Evolutionary conservation across 2,888 invertebrate species (phyloP).

Genomic region (Rhogogaster chlorosoma): DNA sequence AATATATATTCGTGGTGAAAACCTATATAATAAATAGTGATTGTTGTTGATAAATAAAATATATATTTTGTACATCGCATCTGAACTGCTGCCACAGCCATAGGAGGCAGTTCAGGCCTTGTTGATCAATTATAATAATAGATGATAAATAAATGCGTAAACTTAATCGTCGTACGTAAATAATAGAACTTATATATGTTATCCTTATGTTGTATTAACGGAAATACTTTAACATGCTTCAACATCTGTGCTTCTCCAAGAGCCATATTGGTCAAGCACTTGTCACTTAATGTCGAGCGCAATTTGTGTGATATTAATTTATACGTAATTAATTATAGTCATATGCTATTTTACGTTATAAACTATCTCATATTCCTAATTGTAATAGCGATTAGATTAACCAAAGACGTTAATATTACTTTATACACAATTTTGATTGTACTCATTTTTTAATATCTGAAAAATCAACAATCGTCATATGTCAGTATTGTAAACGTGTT

Average conservation of each 20-base stretch:
- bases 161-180: neutral
- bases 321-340: constrained; percentile 18
- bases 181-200: constrained; percentile 8
- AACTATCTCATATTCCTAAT: constrained; percentile 2
- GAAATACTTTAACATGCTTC: constrained; percentile 7
- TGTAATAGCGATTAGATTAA: neutral
- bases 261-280: constrained; percentile 69
- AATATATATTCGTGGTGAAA: constrained; percentile 49
- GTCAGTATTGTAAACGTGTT: constrained; percentile 60
- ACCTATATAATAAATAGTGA: constrained; percentile 50
- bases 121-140: constrained; percentile 60
- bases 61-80: constrained; percentile 74
- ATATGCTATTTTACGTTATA: neutral
- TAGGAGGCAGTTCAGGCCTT: constrained; percentile 72
- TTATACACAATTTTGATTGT: neutral
- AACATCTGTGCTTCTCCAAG: constrained; percentile 62
- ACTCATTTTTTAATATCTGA: neutral
- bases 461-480: neutral
- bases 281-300: constrained; percentile 48
- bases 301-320: constrained; percentile 50
- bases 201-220: neutral
- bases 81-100: constrained; percentile 73
- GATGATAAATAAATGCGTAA: constrained; percentile 5
- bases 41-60: constrained; percentile 54
- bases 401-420: neutral